Percentiles rank a stretch among this genome's conserved stretches.
phyloP scores from a whole-genome alignment of 2,797 vertebrate species.

The Bucorvus abyssinicus region DNA sequence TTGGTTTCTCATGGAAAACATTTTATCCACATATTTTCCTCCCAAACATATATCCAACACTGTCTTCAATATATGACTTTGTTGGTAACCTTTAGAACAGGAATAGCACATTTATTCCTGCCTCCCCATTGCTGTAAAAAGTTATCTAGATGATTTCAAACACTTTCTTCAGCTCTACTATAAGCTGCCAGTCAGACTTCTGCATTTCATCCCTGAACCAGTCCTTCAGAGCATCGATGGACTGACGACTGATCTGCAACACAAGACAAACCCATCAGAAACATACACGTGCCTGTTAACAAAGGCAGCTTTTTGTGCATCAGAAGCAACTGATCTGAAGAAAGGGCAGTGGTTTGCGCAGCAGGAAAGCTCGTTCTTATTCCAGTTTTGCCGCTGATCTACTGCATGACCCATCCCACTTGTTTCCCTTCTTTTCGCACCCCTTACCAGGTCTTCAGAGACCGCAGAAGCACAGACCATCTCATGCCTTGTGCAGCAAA shows the following conservation, averaged over 20 bases:
- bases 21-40: constrained; percentile 80
- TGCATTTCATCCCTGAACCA: constrained; percentile 99
- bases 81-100: constrained; percentile 67
- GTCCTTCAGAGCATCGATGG: constrained; percentile 96
- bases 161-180: constrained; percentile 98
- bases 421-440: fast-evolving
- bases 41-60: constrained; percentile 70
- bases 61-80: constrained; percentile 66
- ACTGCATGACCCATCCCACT: not conserved
- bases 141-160: constrained; percentile 95
- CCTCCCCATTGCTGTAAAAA: constrained; percentile 55
- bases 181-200: constrained; percentile 97
- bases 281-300: fast-evolving
- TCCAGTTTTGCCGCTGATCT: fast-evolving
- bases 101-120: constrained; percentile 64
- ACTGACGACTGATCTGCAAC: constrained; percentile 92
- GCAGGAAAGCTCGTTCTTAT: not conserved
- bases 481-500: fast-evolving
- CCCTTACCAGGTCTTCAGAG: not conserved
- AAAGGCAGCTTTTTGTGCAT: fast-evolving
- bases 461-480: not conserved
- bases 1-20: constrained; percentile 98
- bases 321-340: not conserved
- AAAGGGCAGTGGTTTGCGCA: not conserved
- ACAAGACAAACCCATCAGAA: constrained; percentile 1